These are phyloP conservation scores for Styela clava DNA, from an alignment of 23 tunicate species.

Conservation along the genomic window DNA sequence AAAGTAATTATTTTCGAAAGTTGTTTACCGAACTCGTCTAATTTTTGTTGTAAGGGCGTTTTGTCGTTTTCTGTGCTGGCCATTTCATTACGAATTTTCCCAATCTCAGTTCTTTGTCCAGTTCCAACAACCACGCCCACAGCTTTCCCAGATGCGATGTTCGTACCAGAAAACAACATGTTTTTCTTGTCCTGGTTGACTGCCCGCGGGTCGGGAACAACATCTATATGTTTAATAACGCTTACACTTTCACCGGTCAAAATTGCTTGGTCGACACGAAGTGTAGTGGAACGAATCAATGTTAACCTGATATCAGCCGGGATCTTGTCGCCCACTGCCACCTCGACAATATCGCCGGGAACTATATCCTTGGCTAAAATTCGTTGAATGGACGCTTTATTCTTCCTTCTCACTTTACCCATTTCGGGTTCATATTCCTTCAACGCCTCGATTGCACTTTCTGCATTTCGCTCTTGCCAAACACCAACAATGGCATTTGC, in stretches of 20 bases:
- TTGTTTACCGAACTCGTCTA: too few relatives aligned
- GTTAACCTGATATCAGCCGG: conserved; percentile 96
- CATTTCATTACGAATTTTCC: conserved; percentile 98
- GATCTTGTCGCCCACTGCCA: conserved; percentile 98
- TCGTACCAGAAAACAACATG: conserved; percentile 96
- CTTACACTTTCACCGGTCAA: too few relatives aligned
- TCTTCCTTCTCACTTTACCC: conserved; percentile 91
- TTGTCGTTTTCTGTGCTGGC: conserved; percentile 93
- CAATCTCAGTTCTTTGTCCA: conserved; percentile 91
- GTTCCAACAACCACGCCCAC: conserved; percentile 82
- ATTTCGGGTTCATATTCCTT: conserved; percentile 99
- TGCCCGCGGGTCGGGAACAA: conserved; percentile 88
- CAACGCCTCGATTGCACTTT: conserved; percentile 97
- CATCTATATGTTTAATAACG: conserved; percentile 89
- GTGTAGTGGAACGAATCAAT: conserved; percentile 83
- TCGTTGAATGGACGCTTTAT: conserved; percentile 74
- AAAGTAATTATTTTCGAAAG: conserved; percentile 81
- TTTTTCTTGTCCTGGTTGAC: conserved; percentile 99
- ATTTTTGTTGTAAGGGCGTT: conserved; percentile 84
- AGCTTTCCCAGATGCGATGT: conserved; percentile 94
- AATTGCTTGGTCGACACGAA: conserved; percentile 97
- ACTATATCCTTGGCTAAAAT: conserved; percentile 85
- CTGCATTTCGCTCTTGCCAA: conserved; percentile 99
- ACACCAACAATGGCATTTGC: conserved; percentile 97
- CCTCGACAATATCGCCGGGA: too few relatives aligned